These are phyloP conservation scores for Vanessa tameamea DNA, from an alignment of 1,140 invertebrate species.

Conservation along the genomic window DNA sequence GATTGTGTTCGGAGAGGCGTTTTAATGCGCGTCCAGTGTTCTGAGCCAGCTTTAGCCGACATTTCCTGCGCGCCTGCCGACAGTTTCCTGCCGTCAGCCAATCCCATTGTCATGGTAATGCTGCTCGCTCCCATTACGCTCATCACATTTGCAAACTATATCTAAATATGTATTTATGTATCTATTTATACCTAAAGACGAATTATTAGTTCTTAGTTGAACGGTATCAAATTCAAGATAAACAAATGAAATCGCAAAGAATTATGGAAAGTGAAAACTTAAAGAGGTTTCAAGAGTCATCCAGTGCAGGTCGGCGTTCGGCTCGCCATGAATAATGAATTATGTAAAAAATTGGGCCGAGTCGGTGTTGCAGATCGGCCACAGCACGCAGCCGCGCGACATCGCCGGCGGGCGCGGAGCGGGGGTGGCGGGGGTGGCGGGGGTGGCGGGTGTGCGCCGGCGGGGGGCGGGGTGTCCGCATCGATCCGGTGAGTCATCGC, in stretches of 20 bases:
- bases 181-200: no score
- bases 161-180: background rate
- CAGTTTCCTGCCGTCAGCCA: constrained; percentile 50
- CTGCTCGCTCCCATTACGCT: constrained; percentile 49
- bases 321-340: constrained; percentile 4
- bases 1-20: constrained; percentile 33
- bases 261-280: constrained; percentile 3
- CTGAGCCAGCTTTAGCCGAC: constrained; percentile 30
- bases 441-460: constrained; percentile 31
- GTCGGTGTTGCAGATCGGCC: constrained; percentile 38
- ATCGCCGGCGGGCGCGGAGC: background rate
- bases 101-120: constrained; percentile 63
- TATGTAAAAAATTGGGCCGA: constrained; percentile 16
- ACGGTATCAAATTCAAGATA: background rate
- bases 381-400: constrained; percentile 50
- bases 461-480: constrained; percentile 38
- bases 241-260: background rate
- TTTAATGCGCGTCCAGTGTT: constrained; percentile 24
- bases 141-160: constrained; percentile 24
- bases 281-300: constrained; percentile 3
- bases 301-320: constrained; percentile 11
- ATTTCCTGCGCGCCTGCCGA: constrained; percentile 48
- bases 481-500: constrained; percentile 75
- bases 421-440: constrained; percentile 19
- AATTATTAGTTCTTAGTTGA: no score